A percentile compares a stretch with the other conserved stretches of the same genome.
Conservation (phyloP, 1,140 invertebrate species). For the Platorchestia sp. region DNA sequence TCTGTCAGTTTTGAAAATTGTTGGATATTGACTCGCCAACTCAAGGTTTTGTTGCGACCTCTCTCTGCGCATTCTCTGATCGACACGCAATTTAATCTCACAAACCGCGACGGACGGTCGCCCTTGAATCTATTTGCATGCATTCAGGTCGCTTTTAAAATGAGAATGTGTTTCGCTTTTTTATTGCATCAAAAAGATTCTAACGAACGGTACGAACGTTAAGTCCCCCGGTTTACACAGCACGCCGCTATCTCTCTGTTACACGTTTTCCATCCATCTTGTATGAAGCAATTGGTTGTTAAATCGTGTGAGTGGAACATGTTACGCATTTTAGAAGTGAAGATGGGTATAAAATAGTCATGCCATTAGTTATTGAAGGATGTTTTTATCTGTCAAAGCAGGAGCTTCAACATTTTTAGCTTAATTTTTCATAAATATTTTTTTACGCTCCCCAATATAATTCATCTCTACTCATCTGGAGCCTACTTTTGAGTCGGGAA, state of each 20-base stretch:
- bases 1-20: background rate
- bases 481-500: no score
- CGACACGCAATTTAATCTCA: slow-evolving; percentile 3
- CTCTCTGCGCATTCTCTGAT: background rate
- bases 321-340: background rate
- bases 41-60: background rate
- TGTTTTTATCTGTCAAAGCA: no score
- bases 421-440: no score
- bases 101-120: background rate
- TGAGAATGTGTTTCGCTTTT: background rate
- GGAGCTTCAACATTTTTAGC: no score
- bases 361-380: background rate
- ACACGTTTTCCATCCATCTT: background rate
- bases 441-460: no score
- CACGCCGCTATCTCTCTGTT: background rate
- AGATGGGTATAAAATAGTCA: background rate
- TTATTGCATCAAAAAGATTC: background rate
- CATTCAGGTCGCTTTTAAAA: background rate
- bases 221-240: background rate
- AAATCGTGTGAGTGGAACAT: background rate
- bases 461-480: no score
- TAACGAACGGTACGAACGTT: background rate
- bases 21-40: background rate
- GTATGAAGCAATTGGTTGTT: background rate
- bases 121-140: background rate